Evolutionary conservation across 2,888 invertebrate species (phyloP), one percentile per base, ranked within the genome.

Genomic region (Agrotis ipsilon): DNA sequence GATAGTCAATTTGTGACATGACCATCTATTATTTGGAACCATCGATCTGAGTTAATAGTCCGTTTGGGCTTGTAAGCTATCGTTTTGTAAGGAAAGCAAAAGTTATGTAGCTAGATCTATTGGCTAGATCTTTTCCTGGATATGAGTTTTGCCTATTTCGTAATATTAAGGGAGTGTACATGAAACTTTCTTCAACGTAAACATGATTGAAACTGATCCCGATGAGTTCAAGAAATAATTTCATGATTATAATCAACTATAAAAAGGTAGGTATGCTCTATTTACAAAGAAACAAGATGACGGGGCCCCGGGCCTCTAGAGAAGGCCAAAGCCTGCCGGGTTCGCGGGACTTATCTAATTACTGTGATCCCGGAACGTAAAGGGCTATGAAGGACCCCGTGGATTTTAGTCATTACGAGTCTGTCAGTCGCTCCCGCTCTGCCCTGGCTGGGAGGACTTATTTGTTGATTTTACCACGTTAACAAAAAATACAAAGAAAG

Each of bases 1-100:
- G 71, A 76, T 76, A 78, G 83, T 85, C 85, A 84, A 86, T 88
- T 87, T 88, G 86, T 87, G 89, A 87, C 88, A 87, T 78, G 83
- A 68, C 83, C 76, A 84, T 85, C 78, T 80, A 63, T 86, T 87
- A 86, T 86, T 82, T 82, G 58, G 65, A 63, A 57, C 82, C 62
- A 79, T 86, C 78, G 77, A 82, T 80, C 82, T 70, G 19, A 70
- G 48, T 51, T 79, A 83, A 83, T 81, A 61, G 77, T 68, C 60
- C 64, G 58, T 70, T 68, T 58, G 43, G 43, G 39, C 32, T 43
- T 39, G 49, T 65, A 48, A 78, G 57, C 14, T 68, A 65, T 69
- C 49, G 13, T 54, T 51, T 72, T 46, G 58, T 48, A 58, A 54
- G 72, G 43, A 48, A 58, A 77, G 18, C 24, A n/a, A 46, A 16